Evolutionary conservation across 1,140 invertebrate species (phyloP).

Genomic region (Neodiprion pinetum): DNA sequence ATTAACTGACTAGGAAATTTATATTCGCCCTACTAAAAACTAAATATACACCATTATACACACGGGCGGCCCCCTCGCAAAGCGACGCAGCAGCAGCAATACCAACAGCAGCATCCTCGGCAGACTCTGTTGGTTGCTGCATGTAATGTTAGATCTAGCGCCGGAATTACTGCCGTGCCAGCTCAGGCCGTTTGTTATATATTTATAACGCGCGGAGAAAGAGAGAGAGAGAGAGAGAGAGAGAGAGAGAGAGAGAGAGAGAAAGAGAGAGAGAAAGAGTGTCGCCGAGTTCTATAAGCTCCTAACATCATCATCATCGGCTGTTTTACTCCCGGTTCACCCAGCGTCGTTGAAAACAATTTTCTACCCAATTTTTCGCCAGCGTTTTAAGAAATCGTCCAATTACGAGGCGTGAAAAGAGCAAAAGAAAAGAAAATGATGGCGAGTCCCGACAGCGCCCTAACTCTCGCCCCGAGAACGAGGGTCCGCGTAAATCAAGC

Average conservation of each 20-base stretch:
- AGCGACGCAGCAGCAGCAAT: neutral
- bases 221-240: conserved; percentile 17
- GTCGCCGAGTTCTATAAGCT: neutral
- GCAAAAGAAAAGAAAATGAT: neutral
- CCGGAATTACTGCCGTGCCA: too few relatives aligned
- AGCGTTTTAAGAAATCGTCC: too few relatives aligned
- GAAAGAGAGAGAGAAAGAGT: conserved; percentile 3
- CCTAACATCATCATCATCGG: neutral
- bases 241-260: neutral
- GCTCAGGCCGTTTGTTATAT: too few relatives aligned
- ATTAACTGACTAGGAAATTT: too few relatives aligned
- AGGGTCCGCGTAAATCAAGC: conserved; percentile 6
- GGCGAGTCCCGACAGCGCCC: neutral
- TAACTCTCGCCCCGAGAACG: neutral
- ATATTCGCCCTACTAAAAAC: too few relatives aligned
- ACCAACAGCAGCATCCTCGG: conserved; percentile 5
- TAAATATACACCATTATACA: too few relatives aligned
- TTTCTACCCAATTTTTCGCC: too few relatives aligned
- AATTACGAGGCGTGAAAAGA: neutral
- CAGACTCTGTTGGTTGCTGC: neutral
- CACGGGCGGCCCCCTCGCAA: neutral
- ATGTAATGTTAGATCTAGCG: neutral
- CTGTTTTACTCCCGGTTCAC: too few relatives aligned
- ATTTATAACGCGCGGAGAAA: neutral
- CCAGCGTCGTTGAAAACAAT: too few relatives aligned